Evolutionary conservation across 2,888 invertebrate genomes (phyloP).

Genomic region (Ophioninae sp.): DNA sequence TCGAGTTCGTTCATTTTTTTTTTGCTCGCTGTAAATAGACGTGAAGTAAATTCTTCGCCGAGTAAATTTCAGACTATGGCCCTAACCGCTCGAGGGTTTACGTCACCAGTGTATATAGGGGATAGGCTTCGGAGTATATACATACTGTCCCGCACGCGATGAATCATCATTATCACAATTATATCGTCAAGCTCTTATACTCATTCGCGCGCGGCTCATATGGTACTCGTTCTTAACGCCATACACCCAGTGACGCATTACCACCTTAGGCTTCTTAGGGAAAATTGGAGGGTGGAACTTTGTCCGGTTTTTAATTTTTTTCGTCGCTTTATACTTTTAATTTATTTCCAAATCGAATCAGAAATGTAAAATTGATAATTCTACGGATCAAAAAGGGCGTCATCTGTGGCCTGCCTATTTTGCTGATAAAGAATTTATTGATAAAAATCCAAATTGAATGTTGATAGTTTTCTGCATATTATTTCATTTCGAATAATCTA

Average conservation of each 20-base stretch:
- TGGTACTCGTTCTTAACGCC: conserved; percentile 33
- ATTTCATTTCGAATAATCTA: too few relatives aligned
- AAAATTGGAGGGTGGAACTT: too few relatives aligned
- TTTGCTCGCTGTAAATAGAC: conserved; percentile 18
- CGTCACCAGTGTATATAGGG: conserved; percentile 50
- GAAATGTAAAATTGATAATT: too few relatives aligned
- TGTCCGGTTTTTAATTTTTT: too few relatives aligned
- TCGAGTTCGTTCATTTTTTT: neutral
- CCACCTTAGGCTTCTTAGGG: neutral
- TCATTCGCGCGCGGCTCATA: conserved; percentile 30
- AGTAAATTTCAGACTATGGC: conserved; percentile 42
- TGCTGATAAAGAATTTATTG: too few relatives aligned
- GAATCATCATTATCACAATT: conserved; percentile 62
- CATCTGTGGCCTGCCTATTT: too few relatives aligned
- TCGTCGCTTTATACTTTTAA: too few relatives aligned
- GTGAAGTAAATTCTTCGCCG: conserved; percentile 5
- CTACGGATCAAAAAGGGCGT: too few relatives aligned
- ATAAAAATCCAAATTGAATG: too few relatives aligned
- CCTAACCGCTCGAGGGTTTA: conserved; percentile 49
- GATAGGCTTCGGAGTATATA: conserved; percentile 48
- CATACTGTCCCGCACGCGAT: conserved; percentile 43
- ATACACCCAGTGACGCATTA: neutral
- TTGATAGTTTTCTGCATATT: too few relatives aligned
- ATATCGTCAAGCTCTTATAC: conserved; percentile 35
- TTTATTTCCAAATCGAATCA: too few relatives aligned